Evolutionary conservation across 2,113 vertebrate species (phyloP).

Genomic region (Oophaga pumilio): DNA sequence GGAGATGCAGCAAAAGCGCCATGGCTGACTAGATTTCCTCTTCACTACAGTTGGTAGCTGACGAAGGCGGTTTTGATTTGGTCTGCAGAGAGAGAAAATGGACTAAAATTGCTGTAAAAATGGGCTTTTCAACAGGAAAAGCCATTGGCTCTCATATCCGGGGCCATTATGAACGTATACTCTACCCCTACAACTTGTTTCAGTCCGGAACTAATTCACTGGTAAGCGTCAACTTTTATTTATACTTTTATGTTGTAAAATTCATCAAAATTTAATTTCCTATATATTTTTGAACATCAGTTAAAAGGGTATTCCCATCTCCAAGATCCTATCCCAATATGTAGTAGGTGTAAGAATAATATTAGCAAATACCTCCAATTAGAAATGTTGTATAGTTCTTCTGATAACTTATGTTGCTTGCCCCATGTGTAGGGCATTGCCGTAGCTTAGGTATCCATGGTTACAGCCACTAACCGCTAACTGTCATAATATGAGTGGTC

Average conservation of each 20-base stretch:
- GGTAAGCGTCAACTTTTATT: slow-evolving; percentile 74
- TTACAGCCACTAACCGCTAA: too few species aligned
- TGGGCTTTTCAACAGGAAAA: slow-evolving; percentile 95
- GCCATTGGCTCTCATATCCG: slow-evolving; percentile 94
- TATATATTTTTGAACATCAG: too few species aligned
- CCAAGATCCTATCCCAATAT: too few species aligned
- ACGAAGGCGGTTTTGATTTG: slow-evolving; percentile 93
- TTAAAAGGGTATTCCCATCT: too few species aligned
- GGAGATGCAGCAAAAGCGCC: neutral
- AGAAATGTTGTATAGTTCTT: too few species aligned
- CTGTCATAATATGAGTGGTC: too few species aligned
- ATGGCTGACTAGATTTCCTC: neutral
- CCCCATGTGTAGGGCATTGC: too few species aligned
- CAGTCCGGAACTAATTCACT: slow-evolving; percentile 87
- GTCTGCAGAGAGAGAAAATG: slow-evolving; percentile 93
- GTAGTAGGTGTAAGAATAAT: too few species aligned
- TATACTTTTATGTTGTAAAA: neutral
- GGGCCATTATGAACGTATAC: slow-evolving; percentile 90
- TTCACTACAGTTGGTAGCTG: slow-evolving; percentile 84
- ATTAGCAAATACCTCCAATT: too few species aligned
- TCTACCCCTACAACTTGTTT: slow-evolving; percentile 96
- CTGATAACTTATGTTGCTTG: too few species aligned
- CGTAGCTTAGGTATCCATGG: too few species aligned
- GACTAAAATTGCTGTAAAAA: slow-evolving; percentile 92
- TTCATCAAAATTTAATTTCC: too few species aligned